phyloP scores from a whole-genome alignment of 2,113 vertebrate genomes.

The Cheilinus undulatus region DNA sequence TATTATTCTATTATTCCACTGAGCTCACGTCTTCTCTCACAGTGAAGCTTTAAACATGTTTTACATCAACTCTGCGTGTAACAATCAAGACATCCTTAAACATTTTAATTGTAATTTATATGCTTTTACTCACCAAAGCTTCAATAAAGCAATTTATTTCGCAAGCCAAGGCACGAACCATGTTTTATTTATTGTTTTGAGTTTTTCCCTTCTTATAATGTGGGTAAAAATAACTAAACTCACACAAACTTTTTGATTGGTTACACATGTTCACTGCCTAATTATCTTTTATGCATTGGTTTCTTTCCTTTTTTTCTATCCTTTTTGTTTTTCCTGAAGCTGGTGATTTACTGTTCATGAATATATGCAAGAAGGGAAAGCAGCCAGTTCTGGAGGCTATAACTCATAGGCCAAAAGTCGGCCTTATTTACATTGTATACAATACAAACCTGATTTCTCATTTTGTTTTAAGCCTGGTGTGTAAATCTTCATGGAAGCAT shows the following conservation, averaged over 20 bases:
- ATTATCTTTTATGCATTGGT: conserved; percentile 80
- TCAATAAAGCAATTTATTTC: conserved; percentile 4
- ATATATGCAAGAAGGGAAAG: conserved; percentile 81
- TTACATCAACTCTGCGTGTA: conserved; percentile 8
- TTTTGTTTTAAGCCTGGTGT: conserved; percentile 68
- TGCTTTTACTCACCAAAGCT: conserved; percentile 10
- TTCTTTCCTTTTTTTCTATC: conserved; percentile 45
- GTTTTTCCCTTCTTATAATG: conserved; percentile 26
- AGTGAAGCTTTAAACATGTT: neutral
- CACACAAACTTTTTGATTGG: conserved; percentile 72
- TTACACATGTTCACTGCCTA: conserved; percentile 75
- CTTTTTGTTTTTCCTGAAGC: conserved; percentile 66
- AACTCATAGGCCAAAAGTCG: conserved; percentile 82
- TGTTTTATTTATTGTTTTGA: conserved; percentile 26
- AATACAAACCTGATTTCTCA: conserved; percentile 72
- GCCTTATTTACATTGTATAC: conserved; percentile 83
- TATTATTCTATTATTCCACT: neutral
- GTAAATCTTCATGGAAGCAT: conserved; percentile 62
- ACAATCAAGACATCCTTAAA: neutral
- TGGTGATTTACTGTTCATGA: conserved; percentile 83
- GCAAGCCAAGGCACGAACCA: conserved; percentile 4
- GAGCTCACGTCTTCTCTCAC: neutral
- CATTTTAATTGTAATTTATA: conserved; percentile 9
- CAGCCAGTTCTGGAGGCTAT: conserved; percentile 76
- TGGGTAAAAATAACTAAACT: conserved; percentile 64